Base-by-base conservation (phyloP, 2,113 vertebrate species). In the Nipponia nippon region DNA sequence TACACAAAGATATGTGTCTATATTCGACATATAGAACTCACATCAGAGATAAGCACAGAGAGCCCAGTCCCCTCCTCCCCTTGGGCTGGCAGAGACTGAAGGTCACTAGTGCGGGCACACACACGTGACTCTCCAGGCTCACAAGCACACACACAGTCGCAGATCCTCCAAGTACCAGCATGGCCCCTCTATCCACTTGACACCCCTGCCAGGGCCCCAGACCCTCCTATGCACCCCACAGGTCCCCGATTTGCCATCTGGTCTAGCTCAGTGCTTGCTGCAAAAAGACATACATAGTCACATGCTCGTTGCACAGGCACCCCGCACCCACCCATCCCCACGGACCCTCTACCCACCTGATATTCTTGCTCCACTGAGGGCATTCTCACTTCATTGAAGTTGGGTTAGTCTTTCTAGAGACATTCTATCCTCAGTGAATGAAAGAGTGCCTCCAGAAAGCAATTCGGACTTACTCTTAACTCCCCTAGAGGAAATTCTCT, bases 121-220 rank as follows among this genome's bases (percentile, higher is more conserved):
- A 47, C 23, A 12, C 2, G 2, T 8, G 62, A 58, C 19, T 16
- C 40, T 40, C n/a, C 29, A 58, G 17, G n/a, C 27, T 62, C 50
- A n/a, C n/a, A 36, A n/a, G 25, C 56, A 62, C 30, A n/a, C 0
- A 1, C 4, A 12, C 5, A 13, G 10, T 17, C 1, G 3, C 9
- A 49, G 32, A 36, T 40, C 19, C 16, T 5, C 21, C 5, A 1
- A 44, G 27, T 23, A 22, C 46, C 15, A 72, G 16, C 32, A 34
- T 7, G 16, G 9, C 8, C 14, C 16, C 62, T 49, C 58, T 40
- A 16, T 26, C 19, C 58, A 23, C 36, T 44, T 62, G 53, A 46
- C 25, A 11, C 7, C 8, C 7, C 27, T 89, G 11, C 13, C 17
- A 8, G 59, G 6, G 40, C 15, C 27, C 7, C 36, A 83, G 18